A percentile compares a stretch with the other conserved stretches of the same genome.
These are phyloP conservation scores for Melipona bicolor DNA, from an alignment of 2,888 invertebrate species.

Conservation along the genomic window DNA sequence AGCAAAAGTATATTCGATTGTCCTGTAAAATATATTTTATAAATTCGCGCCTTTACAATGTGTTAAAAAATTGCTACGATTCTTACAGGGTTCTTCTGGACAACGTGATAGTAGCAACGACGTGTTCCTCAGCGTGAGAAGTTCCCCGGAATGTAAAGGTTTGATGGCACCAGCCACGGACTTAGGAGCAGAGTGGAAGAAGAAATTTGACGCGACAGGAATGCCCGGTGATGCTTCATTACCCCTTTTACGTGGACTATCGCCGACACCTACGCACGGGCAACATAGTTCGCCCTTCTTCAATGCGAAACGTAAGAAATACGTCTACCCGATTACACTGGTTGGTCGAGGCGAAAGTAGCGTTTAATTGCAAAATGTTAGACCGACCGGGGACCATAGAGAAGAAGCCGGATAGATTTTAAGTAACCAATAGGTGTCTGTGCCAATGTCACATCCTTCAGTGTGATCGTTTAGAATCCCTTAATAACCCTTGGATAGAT, in stretches of 20 bases:
- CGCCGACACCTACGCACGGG: conserved; percentile 78
- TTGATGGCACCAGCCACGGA: conserved; percentile 82
- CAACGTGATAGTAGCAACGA: conserved; percentile 79
- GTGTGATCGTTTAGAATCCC: conserved; percentile 33
- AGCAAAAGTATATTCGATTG: conserved; percentile 73
- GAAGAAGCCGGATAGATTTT: conserved; percentile 29
- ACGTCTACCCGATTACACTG: conserved; percentile 86
- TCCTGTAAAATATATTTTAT: too few species aligned
- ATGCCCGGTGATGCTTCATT: conserved; percentile 84
- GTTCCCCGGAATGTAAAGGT: conserved; percentile 81
- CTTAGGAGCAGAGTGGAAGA: conserved; percentile 81
- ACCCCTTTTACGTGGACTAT: conserved; percentile 86
- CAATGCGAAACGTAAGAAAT: conserved; percentile 87
- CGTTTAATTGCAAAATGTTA: conserved; percentile 80
- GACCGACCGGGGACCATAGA: conserved; percentile 63
- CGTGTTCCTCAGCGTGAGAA: conserved; percentile 80
- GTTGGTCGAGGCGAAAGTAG: conserved; percentile 86
- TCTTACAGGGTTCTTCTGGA: conserved; percentile 71
- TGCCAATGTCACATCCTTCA: conserved; percentile 54
- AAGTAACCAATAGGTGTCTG: conserved; percentile 40
- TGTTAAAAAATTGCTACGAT: background rate
- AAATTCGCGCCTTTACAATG: background rate
- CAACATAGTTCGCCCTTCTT: conserved; percentile 85
- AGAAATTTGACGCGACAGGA: conserved; percentile 71
- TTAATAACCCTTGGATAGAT: background rate